phyloP scores from a whole-genome alignment of 2,797 vertebrate genomes.

The Intellagama lesueurii region DNA sequence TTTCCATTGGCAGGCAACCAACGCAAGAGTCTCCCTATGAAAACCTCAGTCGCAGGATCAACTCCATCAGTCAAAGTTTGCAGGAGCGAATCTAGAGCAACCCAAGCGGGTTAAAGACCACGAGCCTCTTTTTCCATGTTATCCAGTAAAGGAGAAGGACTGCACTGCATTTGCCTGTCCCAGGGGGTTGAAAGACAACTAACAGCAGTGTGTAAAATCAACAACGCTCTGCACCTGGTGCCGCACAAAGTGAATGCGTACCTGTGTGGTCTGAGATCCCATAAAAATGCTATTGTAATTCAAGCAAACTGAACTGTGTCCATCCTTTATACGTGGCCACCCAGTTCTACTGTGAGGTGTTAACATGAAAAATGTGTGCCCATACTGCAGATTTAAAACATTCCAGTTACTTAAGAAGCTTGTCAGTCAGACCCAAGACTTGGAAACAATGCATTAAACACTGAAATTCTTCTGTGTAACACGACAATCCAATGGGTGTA shows the following conservation, averaged over 20 bases:
- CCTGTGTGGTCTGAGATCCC: too few species aligned
- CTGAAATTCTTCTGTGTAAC: too few species aligned
- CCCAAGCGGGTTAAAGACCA: constrained; percentile 20
- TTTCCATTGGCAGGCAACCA: constrained; percentile 70
- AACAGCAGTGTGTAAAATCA: neutral
- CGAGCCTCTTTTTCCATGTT: rapidly evolving
- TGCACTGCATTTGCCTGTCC: too few species aligned
- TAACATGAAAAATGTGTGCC: too few species aligned
- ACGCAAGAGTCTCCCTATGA: constrained; percentile 79
- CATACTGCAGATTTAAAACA: too few species aligned
- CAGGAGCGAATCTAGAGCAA: rapidly evolving
- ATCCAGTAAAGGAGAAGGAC: neutral
- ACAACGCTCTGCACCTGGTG: rapidly evolving
- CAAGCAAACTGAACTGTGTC: neutral
- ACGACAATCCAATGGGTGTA: too few species aligned
- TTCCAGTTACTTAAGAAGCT: too few species aligned
- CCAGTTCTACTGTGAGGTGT: too few species aligned
- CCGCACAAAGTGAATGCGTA: too few species aligned
- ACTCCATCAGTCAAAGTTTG: constrained; percentile 3
- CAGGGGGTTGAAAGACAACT: neutral
- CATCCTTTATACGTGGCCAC: neutral
- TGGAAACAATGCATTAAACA: too few species aligned
- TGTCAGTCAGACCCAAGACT: too few species aligned
- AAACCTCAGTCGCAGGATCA: constrained; percentile 69
- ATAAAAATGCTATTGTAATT: neutral